Evolutionary conservation across 2,797 vertebrate genomes (phyloP).

Genomic region (Caiman crocodilus): DNA sequence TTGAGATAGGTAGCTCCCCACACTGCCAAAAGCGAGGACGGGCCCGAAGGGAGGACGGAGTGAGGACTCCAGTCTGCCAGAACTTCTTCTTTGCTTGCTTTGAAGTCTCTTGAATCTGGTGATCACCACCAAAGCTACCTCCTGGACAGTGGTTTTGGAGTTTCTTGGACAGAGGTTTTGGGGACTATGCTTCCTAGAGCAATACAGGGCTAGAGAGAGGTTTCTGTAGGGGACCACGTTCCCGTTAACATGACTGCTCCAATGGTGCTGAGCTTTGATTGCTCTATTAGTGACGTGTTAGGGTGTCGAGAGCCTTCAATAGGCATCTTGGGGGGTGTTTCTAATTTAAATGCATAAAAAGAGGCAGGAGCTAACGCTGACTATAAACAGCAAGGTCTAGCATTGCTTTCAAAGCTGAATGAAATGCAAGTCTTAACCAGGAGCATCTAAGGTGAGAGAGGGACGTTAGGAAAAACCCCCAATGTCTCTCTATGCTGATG

Average conservation of each 20-base stretch:
- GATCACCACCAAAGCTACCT: neutral
- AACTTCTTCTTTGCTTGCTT: neutral
- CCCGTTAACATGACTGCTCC: neutral
- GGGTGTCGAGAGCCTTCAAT: neutral
- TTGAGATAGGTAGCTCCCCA: too few relatives aligned
- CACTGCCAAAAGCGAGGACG: neutral
- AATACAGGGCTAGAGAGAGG: neutral
- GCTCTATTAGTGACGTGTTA: neutral
- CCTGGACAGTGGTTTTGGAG: neutral
- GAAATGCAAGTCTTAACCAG: neutral
- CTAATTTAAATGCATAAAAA: neutral
- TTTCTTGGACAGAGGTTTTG: neutral
- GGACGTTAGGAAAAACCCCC: slow-evolving; percentile 12
- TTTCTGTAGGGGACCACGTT: neutral
- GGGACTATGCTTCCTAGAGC: neutral
- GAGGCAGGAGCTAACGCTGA: neutral
- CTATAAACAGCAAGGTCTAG: neutral
- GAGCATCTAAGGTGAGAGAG: neutral
- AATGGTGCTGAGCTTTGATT: neutral
- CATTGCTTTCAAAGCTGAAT: neutral
- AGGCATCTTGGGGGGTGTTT: neutral
- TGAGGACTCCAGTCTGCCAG: neutral
- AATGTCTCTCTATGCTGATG: neutral
- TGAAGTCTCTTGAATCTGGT: neutral
- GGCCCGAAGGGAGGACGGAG: neutral